phyloP scores from a whole-genome alignment of 2,888 invertebrate genomes.

The Drosophila buzzatii region DNA sequence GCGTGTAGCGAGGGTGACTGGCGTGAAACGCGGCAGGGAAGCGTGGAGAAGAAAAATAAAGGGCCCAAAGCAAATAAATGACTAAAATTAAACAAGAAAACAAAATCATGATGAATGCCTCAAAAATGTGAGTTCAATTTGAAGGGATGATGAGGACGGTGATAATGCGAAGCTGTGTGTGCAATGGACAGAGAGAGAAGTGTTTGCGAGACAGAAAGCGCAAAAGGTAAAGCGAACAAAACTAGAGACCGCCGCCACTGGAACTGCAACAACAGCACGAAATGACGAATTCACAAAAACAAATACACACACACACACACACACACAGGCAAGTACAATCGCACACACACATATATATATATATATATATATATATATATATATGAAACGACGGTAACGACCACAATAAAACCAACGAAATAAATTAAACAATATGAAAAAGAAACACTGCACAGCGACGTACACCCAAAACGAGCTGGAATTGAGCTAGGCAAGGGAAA shows the following conservation, averaged over 20 bases:
- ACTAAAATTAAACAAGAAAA: conserved; percentile 75
- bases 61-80: conserved; percentile 63
- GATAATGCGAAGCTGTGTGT: conserved; percentile 44
- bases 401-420: conserved; percentile 78
- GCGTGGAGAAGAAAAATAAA: conserved; percentile 19
- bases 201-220: conserved; percentile 10
- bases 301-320: conserved; percentile 32
- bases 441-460: conserved; percentile 66
- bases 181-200: conserved; percentile 24
- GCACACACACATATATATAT: conserved; percentile 24
- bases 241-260: conserved; percentile 27
- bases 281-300: conserved; percentile 51
- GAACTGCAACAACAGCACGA: conserved; percentile 41
- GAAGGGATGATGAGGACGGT: conserved; percentile 43
- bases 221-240: conserved; percentile 33
- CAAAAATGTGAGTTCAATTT: conserved; percentile 60
- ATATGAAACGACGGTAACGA: conserved; percentile 40
- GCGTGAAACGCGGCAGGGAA: conserved; percentile 25
- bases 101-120: conserved; percentile 72
- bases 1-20: conserved; percentile 53
- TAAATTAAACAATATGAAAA: conserved; percentile 80
- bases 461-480: conserved; percentile 65
- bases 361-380: conserved; percentile 28
- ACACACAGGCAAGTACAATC: conserved; percentile 19
- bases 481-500: conserved; percentile 32